Evolutionary conservation across 1,140 invertebrate genomes (phyloP).

Genomic region (Sitobion miscanthi): DNA sequence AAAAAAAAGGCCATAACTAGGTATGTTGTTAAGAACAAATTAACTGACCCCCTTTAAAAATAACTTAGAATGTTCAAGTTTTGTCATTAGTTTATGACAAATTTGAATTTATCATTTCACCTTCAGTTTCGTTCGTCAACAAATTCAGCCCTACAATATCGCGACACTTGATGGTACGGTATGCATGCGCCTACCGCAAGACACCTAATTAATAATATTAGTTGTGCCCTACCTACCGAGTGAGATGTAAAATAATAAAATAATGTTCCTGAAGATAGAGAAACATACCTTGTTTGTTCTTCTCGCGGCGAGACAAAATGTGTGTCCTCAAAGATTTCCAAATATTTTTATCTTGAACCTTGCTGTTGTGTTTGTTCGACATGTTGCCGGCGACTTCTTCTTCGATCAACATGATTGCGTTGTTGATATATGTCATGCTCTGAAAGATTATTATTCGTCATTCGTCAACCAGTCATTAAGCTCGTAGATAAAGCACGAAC

Average conservation of each 20-base stretch:
- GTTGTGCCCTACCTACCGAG: too few species aligned
- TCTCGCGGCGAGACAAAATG: conserved; percentile 38
- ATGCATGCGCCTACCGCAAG: background rate
- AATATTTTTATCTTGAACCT: conserved; percentile 41
- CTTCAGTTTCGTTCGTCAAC: background rate
- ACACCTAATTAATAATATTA: background rate
- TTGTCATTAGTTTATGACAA: too few species aligned
- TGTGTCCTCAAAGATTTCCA: conserved; percentile 41
- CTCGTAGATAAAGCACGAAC: background rate
- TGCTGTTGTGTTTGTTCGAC: conserved; percentile 9
- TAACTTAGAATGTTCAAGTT: background rate
- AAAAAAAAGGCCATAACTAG: too few species aligned
- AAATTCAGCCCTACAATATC: background rate
- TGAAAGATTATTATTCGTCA: background rate
- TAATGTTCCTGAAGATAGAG: background rate
- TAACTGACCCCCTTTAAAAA: too few species aligned
- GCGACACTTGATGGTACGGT: background rate
- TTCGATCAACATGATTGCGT: conserved; percentile 39
- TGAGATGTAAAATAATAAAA: too few species aligned
- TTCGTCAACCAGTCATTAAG: background rate
- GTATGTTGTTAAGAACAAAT: too few species aligned
- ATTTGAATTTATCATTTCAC: too few species aligned
- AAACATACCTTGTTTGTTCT: conserved; percentile 45
- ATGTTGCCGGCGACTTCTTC: conserved; percentile 26
- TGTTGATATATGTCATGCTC: conserved; percentile 51